These are phyloP conservation scores for Episyrphus balteatus DNA, from an alignment of 1,140 invertebrate species.

Conservation along the genomic window DNA sequence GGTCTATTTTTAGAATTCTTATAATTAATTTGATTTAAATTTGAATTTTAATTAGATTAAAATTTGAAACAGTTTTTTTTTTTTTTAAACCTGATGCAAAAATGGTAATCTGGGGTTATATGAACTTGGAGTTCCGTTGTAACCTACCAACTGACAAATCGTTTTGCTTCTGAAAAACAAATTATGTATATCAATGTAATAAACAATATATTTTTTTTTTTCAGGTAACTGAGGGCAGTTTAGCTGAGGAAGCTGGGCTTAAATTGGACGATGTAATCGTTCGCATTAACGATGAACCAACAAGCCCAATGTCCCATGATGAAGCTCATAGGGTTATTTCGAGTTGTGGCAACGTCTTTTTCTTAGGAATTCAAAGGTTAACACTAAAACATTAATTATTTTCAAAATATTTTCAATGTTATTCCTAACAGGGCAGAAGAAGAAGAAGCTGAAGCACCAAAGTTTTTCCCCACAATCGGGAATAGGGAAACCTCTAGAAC, in stretches of 20 bases:
- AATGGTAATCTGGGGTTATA: too few relatives aligned
- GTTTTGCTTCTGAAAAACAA: too few relatives aligned
- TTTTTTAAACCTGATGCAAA: too few relatives aligned
- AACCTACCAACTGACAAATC: too few relatives aligned
- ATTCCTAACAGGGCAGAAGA: conserved; percentile 6
- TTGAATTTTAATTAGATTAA: too few relatives aligned
- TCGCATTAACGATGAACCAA: conserved; percentile 58
- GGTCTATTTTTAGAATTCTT: too few relatives aligned
- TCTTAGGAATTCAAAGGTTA: conserved; percentile 48
- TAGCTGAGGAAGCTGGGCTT: conserved; percentile 72
- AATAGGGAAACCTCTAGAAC: background rate
- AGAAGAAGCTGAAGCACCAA: conserved; percentile 3
- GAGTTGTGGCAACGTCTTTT: conserved; percentile 61
- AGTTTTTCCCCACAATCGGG: conserved; percentile 5
- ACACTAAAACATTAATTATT: background rate
- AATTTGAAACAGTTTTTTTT: too few relatives aligned
- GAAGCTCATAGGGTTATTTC: conserved; percentile 67
- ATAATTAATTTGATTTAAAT: too few relatives aligned
- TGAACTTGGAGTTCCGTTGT: too few relatives aligned
- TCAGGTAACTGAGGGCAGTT: conserved; percentile 63
- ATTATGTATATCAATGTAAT: too few relatives aligned
- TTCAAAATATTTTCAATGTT: background rate
- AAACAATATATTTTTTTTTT: conserved; percentile 5
- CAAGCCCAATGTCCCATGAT: conserved; percentile 57
- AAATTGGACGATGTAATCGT: conserved; percentile 69